These are phyloP conservation scores for Microctenopoma stevenorrisi DNA, from an alignment of 2,797 vertebrate genomes.

Conservation along the genomic window DNA sequence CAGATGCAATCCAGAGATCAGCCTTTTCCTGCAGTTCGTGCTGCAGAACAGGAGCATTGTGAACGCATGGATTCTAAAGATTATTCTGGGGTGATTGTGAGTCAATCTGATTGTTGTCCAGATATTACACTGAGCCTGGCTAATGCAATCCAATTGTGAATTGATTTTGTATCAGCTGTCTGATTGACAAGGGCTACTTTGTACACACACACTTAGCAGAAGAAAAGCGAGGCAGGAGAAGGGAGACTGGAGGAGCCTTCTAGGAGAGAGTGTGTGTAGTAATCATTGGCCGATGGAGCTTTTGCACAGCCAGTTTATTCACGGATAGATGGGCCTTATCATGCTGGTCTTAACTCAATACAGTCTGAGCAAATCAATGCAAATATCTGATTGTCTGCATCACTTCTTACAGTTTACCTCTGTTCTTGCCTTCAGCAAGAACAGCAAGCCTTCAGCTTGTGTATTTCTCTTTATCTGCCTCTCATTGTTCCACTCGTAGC, in stretches of 20 bases:
- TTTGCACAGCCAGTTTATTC: constrained; percentile 28
- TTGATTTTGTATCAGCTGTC: constrained; percentile 52
- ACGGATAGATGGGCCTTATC: constrained; percentile 27
- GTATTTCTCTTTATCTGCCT: not conserved
- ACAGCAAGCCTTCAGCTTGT: too few relatives aligned
- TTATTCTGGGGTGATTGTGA: constrained; percentile 34
- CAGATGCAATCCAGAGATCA: constrained; percentile 62
- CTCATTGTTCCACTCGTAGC: not conserved
- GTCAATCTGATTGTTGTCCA: constrained; percentile 27
- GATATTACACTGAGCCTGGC: constrained; percentile 32
- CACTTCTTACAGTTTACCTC: constrained; percentile 1
- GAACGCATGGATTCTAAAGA: constrained; percentile 21
- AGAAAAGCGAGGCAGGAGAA: not conserved
- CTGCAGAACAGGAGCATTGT: not conserved
- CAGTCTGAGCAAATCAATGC: constrained; percentile 37
- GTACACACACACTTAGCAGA: not conserved
- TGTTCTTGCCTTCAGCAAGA: constrained; percentile 2
- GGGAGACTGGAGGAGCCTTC: not conserved
- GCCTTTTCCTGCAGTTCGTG: constrained; percentile 18
- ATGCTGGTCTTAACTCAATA: constrained; percentile 18
- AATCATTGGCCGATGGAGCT: constrained; percentile 18
- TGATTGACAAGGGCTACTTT: constrained; percentile 45
- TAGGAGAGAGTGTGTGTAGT: too few relatives aligned
- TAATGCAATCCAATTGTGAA: constrained; percentile 60
- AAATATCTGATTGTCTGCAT: constrained; percentile 33